A percentile compares a stretch with the other conserved stretches of the same genome.
Conservation (phyloP, 2,797 vertebrate species). For the Serranus cabrilla region DNA sequence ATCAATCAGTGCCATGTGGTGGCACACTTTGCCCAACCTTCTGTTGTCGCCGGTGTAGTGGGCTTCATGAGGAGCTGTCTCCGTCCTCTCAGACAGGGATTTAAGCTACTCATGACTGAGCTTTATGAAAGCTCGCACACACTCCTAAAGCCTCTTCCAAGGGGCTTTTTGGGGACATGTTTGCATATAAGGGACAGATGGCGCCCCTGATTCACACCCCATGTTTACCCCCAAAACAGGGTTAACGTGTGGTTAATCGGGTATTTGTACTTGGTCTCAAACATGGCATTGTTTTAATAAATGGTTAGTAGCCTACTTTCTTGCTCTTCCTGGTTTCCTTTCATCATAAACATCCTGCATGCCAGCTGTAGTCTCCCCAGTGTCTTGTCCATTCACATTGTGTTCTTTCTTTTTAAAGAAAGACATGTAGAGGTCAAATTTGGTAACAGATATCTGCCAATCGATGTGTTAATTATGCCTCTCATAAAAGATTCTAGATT, state of each 20-base stretch:
- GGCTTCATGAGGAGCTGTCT: slow-evolving; percentile 31
- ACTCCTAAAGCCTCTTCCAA: slow-evolving; percentile 52
- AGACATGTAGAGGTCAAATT: neutral
- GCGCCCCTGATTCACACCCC: slow-evolving; percentile 51
- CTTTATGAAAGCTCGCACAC: slow-evolving; percentile 56
- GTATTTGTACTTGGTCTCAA: slow-evolving; percentile 36
- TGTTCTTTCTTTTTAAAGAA: slow-evolving; percentile 2
- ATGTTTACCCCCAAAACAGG: slow-evolving; percentile 43
- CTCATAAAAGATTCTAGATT: slow-evolving; percentile 3
- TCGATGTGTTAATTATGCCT: neutral
- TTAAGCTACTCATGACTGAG: slow-evolving; percentile 63
- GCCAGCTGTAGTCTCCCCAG: slow-evolving; percentile 5
- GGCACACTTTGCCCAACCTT: slow-evolving; percentile 32
- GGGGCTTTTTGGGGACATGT: slow-evolving; percentile 54
- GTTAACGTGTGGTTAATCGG: slow-evolving; percentile 45
- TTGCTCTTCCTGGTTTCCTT: neutral
- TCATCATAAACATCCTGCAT: neutral
- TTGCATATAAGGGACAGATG: slow-evolving; percentile 72
- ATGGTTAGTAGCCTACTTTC: slow-evolving; percentile 21
- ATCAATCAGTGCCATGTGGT: slow-evolving; percentile 45
- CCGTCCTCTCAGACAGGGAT: slow-evolving; percentile 45
- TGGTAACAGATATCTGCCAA: neutral
- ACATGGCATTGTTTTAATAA: slow-evolving; percentile 39
- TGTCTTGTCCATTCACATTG: neutral
- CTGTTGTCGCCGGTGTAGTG: slow-evolving; percentile 1